Percentiles rank a stretch among this genome's conserved stretches.
Evolutionary conservation across 2,888 invertebrate species (phyloP).

Genomic region (Dryocosmus kuriphilus): DNA sequence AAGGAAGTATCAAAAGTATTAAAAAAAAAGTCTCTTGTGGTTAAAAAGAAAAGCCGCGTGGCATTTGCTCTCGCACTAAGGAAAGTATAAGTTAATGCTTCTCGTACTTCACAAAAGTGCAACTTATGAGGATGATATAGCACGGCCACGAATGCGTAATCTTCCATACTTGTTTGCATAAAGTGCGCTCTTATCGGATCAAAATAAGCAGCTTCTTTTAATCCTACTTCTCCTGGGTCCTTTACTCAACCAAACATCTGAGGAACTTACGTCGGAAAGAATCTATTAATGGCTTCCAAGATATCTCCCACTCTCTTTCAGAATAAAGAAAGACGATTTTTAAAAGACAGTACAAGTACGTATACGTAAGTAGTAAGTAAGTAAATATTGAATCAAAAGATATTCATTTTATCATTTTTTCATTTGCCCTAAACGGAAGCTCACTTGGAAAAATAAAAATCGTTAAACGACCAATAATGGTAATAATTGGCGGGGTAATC

Average conservation of each 20-base stretch:
- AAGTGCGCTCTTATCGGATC: slow-evolving; percentile 37
- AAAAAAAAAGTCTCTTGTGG: slow-evolving; percentile 34
- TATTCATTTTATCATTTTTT: neutral
- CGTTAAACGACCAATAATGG: neutral
- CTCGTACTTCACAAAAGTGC: slow-evolving; percentile 38
- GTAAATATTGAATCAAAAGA: neutral
- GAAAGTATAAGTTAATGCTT: slow-evolving; percentile 40
- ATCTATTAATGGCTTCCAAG: neutral
- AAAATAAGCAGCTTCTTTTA: slow-evolving; percentile 41
- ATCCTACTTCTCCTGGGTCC: slow-evolving; percentile 23
- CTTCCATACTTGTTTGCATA: slow-evolving; percentile 40
- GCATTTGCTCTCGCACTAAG: slow-evolving; percentile 32
- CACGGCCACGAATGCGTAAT: slow-evolving; percentile 31
- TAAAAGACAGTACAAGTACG: neutral
- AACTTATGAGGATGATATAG: slow-evolving; percentile 39
- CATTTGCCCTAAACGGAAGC: neutral
- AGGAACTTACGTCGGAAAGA: neutral
- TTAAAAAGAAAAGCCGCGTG: slow-evolving; percentile 32
- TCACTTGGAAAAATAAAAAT: neutral
- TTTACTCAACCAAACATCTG: slow-evolving; percentile 22
- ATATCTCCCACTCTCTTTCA: neutral
- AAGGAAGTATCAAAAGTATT: slow-evolving; percentile 36
- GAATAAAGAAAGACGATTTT: neutral
- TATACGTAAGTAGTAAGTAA: neutral
- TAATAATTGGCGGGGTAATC: neutral